phyloP scores from a whole-genome alignment of 2,113 vertebrate genomes.

The Pygathrix nemaeus region DNA sequence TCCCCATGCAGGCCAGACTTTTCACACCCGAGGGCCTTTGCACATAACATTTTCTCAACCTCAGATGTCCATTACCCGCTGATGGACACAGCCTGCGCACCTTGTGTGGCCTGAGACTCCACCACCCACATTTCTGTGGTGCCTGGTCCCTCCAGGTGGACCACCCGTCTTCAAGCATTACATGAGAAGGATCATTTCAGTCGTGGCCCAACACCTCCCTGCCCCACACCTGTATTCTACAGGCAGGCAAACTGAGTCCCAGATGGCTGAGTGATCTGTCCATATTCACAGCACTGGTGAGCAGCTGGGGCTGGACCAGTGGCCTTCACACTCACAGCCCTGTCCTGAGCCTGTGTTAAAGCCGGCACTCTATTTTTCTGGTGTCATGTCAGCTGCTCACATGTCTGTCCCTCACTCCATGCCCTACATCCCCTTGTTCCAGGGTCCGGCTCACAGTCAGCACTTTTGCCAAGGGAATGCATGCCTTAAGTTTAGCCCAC shows the following conservation, averaged over 20 bases:
- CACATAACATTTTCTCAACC: neutral
- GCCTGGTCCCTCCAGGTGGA: neutral
- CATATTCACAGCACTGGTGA: neutral
- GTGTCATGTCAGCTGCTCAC: neutral
- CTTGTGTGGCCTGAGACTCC: neutral
- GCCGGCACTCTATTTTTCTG: neutral
- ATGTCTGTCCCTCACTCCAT: neutral
- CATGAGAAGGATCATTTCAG: neutral
- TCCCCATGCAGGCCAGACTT: neutral
- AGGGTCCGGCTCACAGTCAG: neutral
- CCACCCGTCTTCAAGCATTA: neutral
- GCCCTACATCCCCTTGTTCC: neutral
- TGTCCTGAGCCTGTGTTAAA: fast-evolving
- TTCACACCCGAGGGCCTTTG: neutral
- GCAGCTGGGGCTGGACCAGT: too few relatives aligned
- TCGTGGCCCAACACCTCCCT: neutral
- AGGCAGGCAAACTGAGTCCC: neutral
- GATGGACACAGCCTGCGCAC: neutral
- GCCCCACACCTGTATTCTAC: neutral
- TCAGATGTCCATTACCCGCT: neutral
- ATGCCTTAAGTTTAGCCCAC: neutral
- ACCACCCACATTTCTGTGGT: neutral
- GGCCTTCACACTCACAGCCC: neutral
- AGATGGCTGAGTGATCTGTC: neutral
- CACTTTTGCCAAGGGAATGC: neutral